Conservation (phyloP, 2,113 vertebrate species). For the Ceyx melanurus region DNA sequence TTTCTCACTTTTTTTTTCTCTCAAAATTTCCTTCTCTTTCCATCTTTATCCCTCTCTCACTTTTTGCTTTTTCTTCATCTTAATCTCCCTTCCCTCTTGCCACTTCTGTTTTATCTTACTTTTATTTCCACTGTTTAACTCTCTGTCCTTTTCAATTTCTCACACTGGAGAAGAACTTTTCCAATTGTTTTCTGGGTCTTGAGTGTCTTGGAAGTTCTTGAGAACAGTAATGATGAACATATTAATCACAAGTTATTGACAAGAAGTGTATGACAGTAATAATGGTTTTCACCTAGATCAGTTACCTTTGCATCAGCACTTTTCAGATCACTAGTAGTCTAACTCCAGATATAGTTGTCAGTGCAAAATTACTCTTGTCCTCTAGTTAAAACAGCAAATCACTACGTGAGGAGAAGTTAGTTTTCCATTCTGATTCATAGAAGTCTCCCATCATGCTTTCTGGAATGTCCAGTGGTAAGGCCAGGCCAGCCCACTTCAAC, state of each 20-base stretch:
- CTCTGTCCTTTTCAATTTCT: neutral
- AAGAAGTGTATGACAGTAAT: neutral
- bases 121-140: neutral
- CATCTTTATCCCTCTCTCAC: too few relatives aligned
- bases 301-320: slow-evolving; percentile 1
- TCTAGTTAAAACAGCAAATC: neutral
- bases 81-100: neutral
- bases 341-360: neutral
- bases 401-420: neutral
- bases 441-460: neutral
- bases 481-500: neutral
- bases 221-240: neutral
- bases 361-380: neutral
- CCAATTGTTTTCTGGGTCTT: neutral
- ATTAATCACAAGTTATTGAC: neutral
- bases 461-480: neutral
- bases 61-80: neutral
- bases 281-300: neutral
- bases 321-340: neutral
- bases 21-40: too few relatives aligned
- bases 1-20: too few relatives aligned
- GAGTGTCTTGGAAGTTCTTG: neutral
- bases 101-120: neutral
- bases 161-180: neutral
- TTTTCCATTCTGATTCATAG: neutral